A percentile compares a stretch with the other conserved stretches of the same genome.
Evolutionary conservation across 2,113 vertebrate genomes (phyloP).

Genomic region (Gymnorhina tibicen): DNA sequence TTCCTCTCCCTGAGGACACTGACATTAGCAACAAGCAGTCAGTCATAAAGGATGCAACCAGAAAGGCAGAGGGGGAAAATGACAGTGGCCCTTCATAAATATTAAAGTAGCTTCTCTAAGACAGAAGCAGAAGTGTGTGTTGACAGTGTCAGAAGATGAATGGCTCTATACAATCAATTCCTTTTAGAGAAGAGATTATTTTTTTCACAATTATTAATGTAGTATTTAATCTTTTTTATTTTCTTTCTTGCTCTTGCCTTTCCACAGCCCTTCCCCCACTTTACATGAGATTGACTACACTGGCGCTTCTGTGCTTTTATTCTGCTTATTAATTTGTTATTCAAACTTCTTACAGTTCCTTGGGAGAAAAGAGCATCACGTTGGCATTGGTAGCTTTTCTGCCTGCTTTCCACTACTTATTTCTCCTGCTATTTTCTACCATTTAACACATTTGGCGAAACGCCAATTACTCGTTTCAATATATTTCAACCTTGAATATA

Average conservation of each 20-base stretch:
- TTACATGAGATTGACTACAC: background rate
- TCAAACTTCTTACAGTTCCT: background rate
- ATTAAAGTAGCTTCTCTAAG: background rate
- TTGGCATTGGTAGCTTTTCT: background rate
- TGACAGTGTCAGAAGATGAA: background rate
- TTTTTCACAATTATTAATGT: background rate
- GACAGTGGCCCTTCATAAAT: background rate
- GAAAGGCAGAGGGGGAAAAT: background rate
- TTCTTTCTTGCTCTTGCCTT: background rate
- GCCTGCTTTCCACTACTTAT: background rate
- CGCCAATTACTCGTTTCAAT: background rate
- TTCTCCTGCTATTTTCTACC: background rate
- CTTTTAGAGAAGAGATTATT: background rate
- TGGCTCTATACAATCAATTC: background rate
- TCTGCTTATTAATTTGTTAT: background rate
- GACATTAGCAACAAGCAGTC: slow-evolving; percentile 26
- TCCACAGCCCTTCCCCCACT: background rate
- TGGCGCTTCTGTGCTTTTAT: background rate
- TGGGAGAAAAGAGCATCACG: background rate
- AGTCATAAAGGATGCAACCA: background rate
- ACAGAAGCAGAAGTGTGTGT: background rate
- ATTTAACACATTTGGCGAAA: background rate
- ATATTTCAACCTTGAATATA: background rate
- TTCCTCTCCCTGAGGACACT: background rate
- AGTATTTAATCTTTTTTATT: background rate